These are phyloP conservation scores for Cariama cristata DNA, from an alignment of 2,113 vertebrate species.

Conservation along the genomic window DNA sequence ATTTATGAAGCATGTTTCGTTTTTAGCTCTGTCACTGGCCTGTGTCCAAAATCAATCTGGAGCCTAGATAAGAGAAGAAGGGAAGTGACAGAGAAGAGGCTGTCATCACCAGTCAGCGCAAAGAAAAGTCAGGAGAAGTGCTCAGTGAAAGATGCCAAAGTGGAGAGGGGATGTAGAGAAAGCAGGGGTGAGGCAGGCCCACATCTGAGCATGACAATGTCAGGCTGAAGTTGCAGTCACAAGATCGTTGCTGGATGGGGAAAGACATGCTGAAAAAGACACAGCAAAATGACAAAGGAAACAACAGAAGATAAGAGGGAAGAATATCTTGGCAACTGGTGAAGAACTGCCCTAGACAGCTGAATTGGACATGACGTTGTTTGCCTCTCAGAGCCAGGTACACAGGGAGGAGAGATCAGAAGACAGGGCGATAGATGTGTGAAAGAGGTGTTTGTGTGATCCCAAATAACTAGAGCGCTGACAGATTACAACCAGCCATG, in stretches of 20 bases:
- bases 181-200: neutral
- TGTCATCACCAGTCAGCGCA: slow-evolving; percentile 18
- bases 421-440: neutral
- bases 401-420: neutral
- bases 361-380: neutral
- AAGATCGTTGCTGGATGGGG: neutral
- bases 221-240: neutral
- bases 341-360: neutral
- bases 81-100: neutral
- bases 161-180: neutral
- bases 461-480: neutral
- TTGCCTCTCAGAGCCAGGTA: neutral
- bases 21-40: slow-evolving; percentile 12
- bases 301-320: neutral
- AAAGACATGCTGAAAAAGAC: neutral
- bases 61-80: neutral
- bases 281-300: neutral
- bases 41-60: slow-evolving; percentile 15
- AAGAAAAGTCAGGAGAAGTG: neutral
- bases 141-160: neutral
- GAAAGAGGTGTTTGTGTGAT: neutral
- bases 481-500: neutral
- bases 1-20: slow-evolving; percentile 23
- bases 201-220: neutral
- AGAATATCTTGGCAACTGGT: neutral